These are phyloP conservation scores for Drosophila nigrodunni DNA, from an alignment of 1,140 invertebrate genomes.

Conservation along the genomic window DNA sequence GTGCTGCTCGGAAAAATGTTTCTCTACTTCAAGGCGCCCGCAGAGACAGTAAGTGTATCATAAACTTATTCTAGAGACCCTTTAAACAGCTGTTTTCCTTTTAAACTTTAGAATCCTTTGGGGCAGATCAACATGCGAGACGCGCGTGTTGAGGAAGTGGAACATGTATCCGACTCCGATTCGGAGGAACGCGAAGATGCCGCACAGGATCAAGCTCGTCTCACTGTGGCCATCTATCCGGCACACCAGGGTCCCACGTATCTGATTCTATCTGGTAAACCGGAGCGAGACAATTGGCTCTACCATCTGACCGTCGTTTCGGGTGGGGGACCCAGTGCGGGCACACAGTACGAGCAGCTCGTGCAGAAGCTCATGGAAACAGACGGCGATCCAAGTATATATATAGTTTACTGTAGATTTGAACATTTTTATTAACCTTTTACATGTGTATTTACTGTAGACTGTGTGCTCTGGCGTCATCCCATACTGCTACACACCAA, in stretches of 20 bases:
- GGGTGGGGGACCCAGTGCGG: slow-evolving; percentile 94
- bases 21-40: slow-evolving; percentile 96
- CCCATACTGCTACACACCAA: slow-evolving; percentile 95
- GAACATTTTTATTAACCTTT: neutral
- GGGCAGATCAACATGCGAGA: slow-evolving; percentile 98
- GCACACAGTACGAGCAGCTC: slow-evolving; percentile 97
- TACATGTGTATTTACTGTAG: slow-evolving; percentile 79
- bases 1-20: slow-evolving; percentile 98
- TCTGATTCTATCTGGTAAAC: slow-evolving; percentile 94
- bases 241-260: slow-evolving; percentile 96
- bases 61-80: neutral
- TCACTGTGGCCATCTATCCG: slow-evolving; percentile 97
- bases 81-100: no score
- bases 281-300: slow-evolving; percentile 96
- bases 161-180: slow-evolving; percentile 96
- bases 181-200: slow-evolving; percentile 94
- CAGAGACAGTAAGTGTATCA: slow-evolving; percentile 91
- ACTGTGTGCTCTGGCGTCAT: slow-evolving; percentile 97
- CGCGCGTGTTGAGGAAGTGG: slow-evolving; percentile 96
- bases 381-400: slow-evolving; percentile 94
- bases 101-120: slow-evolving; percentile 93
- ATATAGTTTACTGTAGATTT: neutral
- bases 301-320: slow-evolving; percentile 97
- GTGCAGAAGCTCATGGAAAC: slow-evolving; percentile 98
- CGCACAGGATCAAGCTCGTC: slow-evolving; percentile 87